A percentile compares a stretch with the other conserved stretches of the same genome.
phyloP scores from a whole-genome alignment of 2,888 invertebrate species.

The Imbricaverruca yamaguchii region DNA sequence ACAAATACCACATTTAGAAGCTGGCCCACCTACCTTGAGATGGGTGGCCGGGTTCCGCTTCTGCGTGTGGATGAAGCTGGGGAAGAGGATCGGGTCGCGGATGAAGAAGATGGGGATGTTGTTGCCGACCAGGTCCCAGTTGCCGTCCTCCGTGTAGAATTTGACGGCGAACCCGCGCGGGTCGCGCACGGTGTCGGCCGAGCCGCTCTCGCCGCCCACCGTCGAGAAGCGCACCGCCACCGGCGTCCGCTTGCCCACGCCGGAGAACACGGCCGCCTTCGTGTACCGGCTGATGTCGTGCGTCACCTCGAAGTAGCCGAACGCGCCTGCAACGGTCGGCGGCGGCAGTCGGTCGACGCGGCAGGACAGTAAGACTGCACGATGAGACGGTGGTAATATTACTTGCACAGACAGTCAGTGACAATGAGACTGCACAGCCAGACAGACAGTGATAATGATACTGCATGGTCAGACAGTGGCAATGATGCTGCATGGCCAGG shows the following conservation, averaged over 20 bases:
- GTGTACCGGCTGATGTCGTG: slow-evolving; percentile 72
- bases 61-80: slow-evolving; percentile 93
- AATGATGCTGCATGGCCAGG: too few relatives aligned
- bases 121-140: slow-evolving; percentile 84
- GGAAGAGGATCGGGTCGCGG: slow-evolving; percentile 80
- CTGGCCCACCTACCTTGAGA: slow-evolving; percentile 53
- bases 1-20: background rate
- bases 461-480: too few relatives aligned
- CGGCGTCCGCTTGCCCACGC: slow-evolving; percentile 69
- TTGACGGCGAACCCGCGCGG: slow-evolving; percentile 89
- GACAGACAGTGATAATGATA: too few relatives aligned
- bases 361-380: too few relatives aligned
- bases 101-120: slow-evolving; percentile 46
- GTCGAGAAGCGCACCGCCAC: slow-evolving; percentile 73
- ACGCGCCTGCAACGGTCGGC: slow-evolving; percentile 51
- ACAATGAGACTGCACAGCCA: too few relatives aligned
- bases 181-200: slow-evolving; percentile 83
- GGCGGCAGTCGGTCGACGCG: slow-evolving; percentile 23
- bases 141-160: slow-evolving; percentile 86
- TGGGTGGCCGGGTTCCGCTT: slow-evolving; percentile 90
- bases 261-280: slow-evolving; percentile 68
- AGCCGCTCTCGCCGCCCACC: slow-evolving; percentile 82
- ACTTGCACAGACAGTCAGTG: too few relatives aligned
- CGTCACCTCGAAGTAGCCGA: slow-evolving; percentile 82
- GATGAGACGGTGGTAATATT: too few relatives aligned